Base-by-base conservation (phyloP, 2,797 vertebrate species). In the Rhinophrynus dorsalis region DNA sequence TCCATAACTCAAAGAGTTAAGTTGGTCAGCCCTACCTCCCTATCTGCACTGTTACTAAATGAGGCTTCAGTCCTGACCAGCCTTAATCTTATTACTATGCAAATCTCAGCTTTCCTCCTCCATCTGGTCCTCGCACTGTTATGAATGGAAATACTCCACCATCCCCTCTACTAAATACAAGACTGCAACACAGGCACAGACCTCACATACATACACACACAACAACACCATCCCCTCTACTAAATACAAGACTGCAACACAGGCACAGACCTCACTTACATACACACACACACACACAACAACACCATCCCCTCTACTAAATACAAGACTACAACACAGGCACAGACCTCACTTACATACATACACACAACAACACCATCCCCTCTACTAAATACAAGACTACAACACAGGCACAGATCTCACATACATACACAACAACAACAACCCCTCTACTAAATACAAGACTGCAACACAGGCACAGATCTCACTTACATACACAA, bases 71-170 rank as follows among this genome's bases (percentile, higher is more conserved):
- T 78, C 79, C 79, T 80, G 80, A 77, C 78, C 42, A 72, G 74
- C 75, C 80, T 68, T 77, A 77, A 78, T 81, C 81, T 84, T 80
- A 84, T 83, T 83, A 80, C 80, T 80, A 84, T 83, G 82, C 80
- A 83, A 81, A 84, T 84, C 80, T 77, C 67, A 7, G 73, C 77
- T 75, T 13, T 77, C 20, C 40, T 9, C 75, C 81, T 77, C 81
- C 82, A 83, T 81, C 82, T 84, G 82, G 80, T 77, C 78, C 76
- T 79, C 18, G 78, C 57, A 67, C 68, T 71, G 59, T 40, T n/a
- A 52, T 74, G 74, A 79, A 75, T 0, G 23, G 67, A 63, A 71
- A 32, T 65, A 74, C 77, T 72, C 70, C 76, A 38, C 12, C 2
- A 2, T n/a, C n/a, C n/a, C n/a, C 74, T 71, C 67, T 71, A 73